phyloP scores from a whole-genome alignment of 1,140 invertebrate genomes.

The Drosophila setifemur region DNA sequence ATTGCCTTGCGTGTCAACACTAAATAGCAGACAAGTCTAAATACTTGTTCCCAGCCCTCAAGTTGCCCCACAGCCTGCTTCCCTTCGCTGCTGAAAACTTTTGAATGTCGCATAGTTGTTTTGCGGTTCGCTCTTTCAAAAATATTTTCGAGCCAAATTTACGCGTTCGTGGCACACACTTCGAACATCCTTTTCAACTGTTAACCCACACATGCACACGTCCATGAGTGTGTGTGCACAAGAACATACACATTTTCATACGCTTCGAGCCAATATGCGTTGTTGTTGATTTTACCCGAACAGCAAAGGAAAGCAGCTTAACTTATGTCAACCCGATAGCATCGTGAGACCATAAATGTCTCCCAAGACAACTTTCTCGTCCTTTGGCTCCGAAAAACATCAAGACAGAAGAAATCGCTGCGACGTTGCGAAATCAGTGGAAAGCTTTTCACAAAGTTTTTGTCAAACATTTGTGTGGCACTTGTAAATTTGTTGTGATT shows the following conservation, averaged over 20 bases:
- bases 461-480: constrained; percentile 81
- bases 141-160: constrained; percentile 66
- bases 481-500: constrained; percentile 81
- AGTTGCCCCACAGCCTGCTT: background rate
- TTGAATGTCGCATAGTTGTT: constrained; percentile 65
- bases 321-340: constrained; percentile 80
- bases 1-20: constrained; percentile 81
- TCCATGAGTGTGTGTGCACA: background rate
- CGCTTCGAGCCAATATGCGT: constrained; percentile 40
- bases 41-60: constrained; percentile 26
- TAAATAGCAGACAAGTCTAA: constrained; percentile 78
- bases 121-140: constrained; percentile 61
- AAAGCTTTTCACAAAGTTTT: constrained; percentile 79
- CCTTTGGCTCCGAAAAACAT: background rate
- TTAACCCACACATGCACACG: constrained; percentile 39
- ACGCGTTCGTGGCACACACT: constrained; percentile 65
- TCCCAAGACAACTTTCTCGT: constrained; percentile 29
- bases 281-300: constrained; percentile 65
- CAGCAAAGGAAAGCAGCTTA: constrained; percentile 78
- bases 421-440: constrained; percentile 78
- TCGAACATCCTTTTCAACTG: constrained; percentile 62
- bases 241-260: background rate
- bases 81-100: constrained; percentile 41
- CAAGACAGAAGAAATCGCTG: constrained; percentile 64
- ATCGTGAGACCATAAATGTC: constrained; percentile 76